These are phyloP conservation scores for Falco concolor DNA, from an alignment of 2,797 vertebrate genomes.

Conservation along the genomic window DNA sequence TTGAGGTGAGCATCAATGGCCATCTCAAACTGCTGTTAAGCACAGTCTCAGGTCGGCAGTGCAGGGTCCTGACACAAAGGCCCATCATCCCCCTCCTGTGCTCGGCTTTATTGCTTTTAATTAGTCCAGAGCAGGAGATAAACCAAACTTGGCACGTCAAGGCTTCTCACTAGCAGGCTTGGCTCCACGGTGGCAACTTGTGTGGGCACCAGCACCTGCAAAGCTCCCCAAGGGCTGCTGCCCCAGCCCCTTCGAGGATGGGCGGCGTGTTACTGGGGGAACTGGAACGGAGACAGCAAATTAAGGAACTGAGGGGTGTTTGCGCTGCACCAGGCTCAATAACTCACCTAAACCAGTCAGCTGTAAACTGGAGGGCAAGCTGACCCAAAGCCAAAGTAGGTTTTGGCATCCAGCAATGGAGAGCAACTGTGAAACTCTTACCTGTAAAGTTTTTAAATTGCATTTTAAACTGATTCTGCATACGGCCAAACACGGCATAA, in stretches of 20 bases:
- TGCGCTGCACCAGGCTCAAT: background rate
- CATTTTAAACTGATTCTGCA: background rate
- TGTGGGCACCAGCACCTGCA: constrained; percentile 12
- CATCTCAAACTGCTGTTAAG: background rate
- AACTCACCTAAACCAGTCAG: background rate
- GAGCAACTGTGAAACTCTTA: background rate
- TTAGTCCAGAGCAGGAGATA: background rate
- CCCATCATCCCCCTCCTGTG: background rate
- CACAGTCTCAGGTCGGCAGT: background rate
- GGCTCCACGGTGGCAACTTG: background rate
- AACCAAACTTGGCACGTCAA: background rate
- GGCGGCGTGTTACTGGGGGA: background rate
- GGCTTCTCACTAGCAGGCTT: background rate
- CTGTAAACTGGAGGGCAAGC: background rate
- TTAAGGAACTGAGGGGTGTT: background rate
- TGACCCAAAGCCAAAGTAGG: background rate
- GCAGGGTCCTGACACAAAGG: background rate
- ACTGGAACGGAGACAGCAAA: background rate
- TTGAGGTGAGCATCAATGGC: background rate
- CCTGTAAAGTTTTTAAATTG: background rate
- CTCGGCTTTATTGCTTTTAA: background rate
- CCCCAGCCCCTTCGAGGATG: background rate
- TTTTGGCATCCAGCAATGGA: background rate
- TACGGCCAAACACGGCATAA: background rate
- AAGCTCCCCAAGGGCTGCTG: background rate